phyloP scores from a whole-genome alignment of 2,888 invertebrate species.

The Autographa gamma region DNA sequence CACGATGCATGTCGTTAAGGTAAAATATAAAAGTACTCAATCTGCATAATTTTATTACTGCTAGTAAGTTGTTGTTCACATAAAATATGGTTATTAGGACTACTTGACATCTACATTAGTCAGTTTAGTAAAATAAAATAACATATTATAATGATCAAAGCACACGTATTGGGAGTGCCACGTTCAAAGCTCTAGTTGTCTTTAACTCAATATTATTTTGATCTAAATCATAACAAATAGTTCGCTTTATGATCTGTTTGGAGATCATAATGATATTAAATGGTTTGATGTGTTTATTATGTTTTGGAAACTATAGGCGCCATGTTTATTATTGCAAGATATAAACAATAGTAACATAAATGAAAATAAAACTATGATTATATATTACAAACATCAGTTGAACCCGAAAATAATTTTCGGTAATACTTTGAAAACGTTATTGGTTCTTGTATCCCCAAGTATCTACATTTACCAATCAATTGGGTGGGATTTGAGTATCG shows the following conservation, averaged over 20 bases:
- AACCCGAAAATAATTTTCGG: constrained; percentile 9
- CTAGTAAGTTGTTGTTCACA: neutral
- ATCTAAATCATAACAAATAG: constrained; percentile 52
- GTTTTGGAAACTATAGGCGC: constrained; percentile 11
- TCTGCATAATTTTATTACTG: neutral
- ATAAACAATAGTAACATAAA: neutral
- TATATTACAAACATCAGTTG: neutral
- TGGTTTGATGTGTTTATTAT: constrained; percentile 7
- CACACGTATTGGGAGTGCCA: constrained; percentile 16
- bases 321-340: neutral
- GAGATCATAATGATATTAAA: constrained; percentile 56
- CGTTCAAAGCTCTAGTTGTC: constrained; percentile 39
- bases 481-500: constrained; percentile 46
- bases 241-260: constrained; percentile 68
- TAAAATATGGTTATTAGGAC: neutral
- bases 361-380: neutral
- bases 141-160: constrained; percentile 46
- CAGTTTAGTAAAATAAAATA: neutral
- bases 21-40: neutral
- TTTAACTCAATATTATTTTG: constrained; percentile 32
- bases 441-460: constrained; percentile 14
- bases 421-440: constrained; percentile 8
- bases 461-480: constrained; percentile 47
- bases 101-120: neutral
- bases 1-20: neutral